These are phyloP conservation scores for Eueremaeus valkanovi DNA, from an alignment of 2,888 invertebrate genomes.

Conservation along the genomic window DNA sequence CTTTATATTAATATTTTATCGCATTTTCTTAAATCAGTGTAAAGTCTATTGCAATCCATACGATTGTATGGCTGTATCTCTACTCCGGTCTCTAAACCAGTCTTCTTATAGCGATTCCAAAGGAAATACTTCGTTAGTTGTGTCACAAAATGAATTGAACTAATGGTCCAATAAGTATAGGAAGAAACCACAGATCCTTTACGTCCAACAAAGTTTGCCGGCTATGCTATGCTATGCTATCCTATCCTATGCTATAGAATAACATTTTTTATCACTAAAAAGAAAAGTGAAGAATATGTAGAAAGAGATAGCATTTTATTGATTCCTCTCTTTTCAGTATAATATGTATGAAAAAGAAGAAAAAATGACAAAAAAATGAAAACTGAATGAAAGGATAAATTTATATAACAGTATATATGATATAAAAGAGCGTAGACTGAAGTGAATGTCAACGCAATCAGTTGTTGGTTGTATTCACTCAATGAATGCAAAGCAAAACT, in stretches of 20 bases:
- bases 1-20: background rate
- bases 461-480: constrained; percentile 22
- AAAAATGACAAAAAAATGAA: too few relatives aligned
- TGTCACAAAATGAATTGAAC: constrained; percentile 14
- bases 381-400: constrained; percentile 26
- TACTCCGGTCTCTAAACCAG: background rate
- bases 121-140: constrained; percentile 26
- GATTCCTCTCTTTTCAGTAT: constrained; percentile 15
- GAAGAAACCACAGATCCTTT: constrained; percentile 30
- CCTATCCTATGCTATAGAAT: too few relatives aligned
- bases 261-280: constrained; percentile 15
- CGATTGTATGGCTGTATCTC: background rate
- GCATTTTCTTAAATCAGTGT: background rate
- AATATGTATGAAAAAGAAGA: background rate
- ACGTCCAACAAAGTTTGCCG: constrained; percentile 5
- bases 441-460: constrained; percentile 17
- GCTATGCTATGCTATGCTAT: too few relatives aligned
- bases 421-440: background rate
- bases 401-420: background rate
- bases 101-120: background rate
- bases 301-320: constrained; percentile 17
- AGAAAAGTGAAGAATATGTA: constrained; percentile 12
- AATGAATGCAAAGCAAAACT: constrained; percentile 2
- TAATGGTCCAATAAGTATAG: constrained; percentile 10
- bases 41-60: background rate